These are phyloP conservation scores for Hirtodrosophila trivittata DNA, from an alignment of 2,888 invertebrate species.

Conservation along the genomic window DNA sequence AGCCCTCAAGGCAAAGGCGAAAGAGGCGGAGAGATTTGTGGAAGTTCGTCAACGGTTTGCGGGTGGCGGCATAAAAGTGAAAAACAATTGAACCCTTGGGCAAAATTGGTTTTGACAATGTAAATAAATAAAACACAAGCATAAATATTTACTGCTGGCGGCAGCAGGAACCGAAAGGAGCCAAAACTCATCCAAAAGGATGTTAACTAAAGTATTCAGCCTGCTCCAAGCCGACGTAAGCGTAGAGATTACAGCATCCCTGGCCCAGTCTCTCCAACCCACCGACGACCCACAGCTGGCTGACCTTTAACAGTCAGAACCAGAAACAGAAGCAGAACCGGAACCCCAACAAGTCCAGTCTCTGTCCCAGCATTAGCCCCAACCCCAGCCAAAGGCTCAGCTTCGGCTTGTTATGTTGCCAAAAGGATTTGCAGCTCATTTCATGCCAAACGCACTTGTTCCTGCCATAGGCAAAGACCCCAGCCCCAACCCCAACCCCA, in stretches of 20 bases:
- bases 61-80: slow-evolving; percentile 68
- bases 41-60: slow-evolving; percentile 12
- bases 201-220: slow-evolving; percentile 45
- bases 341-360: neutral
- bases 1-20: slow-evolving; percentile 1
- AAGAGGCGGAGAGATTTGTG: neutral
- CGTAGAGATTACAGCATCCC: slow-evolving; percentile 68
- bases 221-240: slow-evolving; percentile 58
- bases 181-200: slow-evolving; percentile 8
- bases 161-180: slow-evolving; percentile 48
- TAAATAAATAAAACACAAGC: slow-evolving; percentile 80
- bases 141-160: slow-evolving; percentile 77
- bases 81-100: slow-evolving; percentile 80
- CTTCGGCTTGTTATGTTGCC: slow-evolving; percentile 54
- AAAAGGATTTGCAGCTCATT: slow-evolving; percentile 76
- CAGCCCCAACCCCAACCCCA: neutral
- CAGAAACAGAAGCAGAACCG: neutral
- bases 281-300: slow-evolving; percentile 4
- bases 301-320: slow-evolving; percentile 43
- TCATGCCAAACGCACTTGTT: slow-evolving; percentile 68
- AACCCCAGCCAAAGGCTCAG: neutral
- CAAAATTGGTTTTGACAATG: slow-evolving; percentile 79
- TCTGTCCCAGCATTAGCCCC: neutral
- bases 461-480: slow-evolving; percentile 5
- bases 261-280: neutral